Evolutionary conservation across 2,888 invertebrate genomes (phyloP).

Genomic region (Chloromyia formosa): DNA sequence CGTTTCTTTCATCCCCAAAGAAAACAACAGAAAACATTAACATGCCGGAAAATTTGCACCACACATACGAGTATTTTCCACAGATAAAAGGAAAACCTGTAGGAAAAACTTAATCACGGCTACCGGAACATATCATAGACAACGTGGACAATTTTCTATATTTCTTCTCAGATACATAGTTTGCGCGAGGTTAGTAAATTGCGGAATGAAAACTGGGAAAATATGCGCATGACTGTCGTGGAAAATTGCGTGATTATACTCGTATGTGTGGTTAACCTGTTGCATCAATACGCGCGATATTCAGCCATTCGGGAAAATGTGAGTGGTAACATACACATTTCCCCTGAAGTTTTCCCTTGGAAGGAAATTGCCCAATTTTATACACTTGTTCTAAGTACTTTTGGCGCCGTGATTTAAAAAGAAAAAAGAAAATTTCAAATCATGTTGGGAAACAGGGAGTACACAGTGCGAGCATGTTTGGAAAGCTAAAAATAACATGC

Average conservation of each 20-base stretch:
- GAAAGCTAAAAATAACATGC: constrained; percentile 17
- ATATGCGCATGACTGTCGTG: neutral
- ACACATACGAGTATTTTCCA: neutral
- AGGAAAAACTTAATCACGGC: neutral
- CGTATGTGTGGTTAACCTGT: constrained; percentile 18
- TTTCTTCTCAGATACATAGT: no score
- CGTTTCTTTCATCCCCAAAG: no score
- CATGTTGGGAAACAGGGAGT: constrained; percentile 1
- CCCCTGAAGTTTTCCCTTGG: neutral
- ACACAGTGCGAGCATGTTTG: neutral
- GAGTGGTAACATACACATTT: constrained; percentile 3
- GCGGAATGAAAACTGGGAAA: constrained; percentile 20
- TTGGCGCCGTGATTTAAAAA: neutral
- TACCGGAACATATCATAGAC: neutral
- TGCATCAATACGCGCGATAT: constrained; percentile 20
- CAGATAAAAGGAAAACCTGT: neutral
- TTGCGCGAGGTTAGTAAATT: neutral
- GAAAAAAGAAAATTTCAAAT: neutral
- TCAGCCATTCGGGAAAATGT: neutral
- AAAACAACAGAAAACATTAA: no score
- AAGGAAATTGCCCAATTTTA: constrained; percentile 24
- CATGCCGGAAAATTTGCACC: no score
- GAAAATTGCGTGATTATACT: no score
- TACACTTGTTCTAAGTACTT: constrained; percentile 1
- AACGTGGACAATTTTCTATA: constrained; percentile 1